Evolutionary conservation across 1,140 invertebrate genomes (phyloP).

Genomic region (Drosophila fuyamai): DNA sequence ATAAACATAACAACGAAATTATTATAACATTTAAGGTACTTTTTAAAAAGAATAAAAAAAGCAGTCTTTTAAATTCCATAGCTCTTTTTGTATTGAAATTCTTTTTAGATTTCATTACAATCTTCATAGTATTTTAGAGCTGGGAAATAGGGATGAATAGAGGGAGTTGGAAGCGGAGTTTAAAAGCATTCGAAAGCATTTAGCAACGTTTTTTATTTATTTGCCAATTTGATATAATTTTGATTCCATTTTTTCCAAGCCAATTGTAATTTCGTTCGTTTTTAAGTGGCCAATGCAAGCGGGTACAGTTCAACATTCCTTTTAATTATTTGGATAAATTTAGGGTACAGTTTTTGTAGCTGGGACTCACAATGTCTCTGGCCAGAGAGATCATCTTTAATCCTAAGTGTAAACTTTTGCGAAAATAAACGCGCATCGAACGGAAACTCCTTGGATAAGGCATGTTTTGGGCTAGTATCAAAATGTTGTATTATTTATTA

Average conservation of each 20-base stretch:
- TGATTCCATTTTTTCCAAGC: slow-evolving; percentile 25
- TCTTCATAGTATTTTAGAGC: neutral
- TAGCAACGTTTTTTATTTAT: slow-evolving; percentile 42
- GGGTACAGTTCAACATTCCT: slow-evolving; percentile 31
- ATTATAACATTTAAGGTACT: slow-evolving; percentile 1
- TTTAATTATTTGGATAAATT: slow-evolving; percentile 17
- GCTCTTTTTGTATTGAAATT: slow-evolving; percentile 8
- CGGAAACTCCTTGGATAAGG: slow-evolving; percentile 56
- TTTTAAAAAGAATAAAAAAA: slow-evolving; percentile 7
- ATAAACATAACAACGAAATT: neutral
- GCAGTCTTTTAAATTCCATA: slow-evolving; percentile 45
- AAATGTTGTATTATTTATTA: slow-evolving; percentile 52
- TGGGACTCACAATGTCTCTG: slow-evolving; percentile 80
- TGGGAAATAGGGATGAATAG: slow-evolving; percentile 37
- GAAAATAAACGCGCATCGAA: slow-evolving; percentile 67
- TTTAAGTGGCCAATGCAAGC: slow-evolving; percentile 53
- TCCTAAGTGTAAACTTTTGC: slow-evolving; percentile 73
- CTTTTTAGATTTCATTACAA: slow-evolving; percentile 3
- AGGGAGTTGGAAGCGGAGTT: slow-evolving; percentile 5
- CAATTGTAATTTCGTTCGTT: slow-evolving; percentile 37
- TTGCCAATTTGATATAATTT: slow-evolving; percentile 64
- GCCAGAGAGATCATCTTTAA: slow-evolving; percentile 80
- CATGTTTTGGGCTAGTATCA: slow-evolving; percentile 49
- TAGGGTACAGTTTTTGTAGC: slow-evolving; percentile 41
- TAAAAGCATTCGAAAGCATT: slow-evolving; percentile 56